Conservation (phyloP, 1,140 invertebrate genomes). For the Aricia agestis region DNA sequence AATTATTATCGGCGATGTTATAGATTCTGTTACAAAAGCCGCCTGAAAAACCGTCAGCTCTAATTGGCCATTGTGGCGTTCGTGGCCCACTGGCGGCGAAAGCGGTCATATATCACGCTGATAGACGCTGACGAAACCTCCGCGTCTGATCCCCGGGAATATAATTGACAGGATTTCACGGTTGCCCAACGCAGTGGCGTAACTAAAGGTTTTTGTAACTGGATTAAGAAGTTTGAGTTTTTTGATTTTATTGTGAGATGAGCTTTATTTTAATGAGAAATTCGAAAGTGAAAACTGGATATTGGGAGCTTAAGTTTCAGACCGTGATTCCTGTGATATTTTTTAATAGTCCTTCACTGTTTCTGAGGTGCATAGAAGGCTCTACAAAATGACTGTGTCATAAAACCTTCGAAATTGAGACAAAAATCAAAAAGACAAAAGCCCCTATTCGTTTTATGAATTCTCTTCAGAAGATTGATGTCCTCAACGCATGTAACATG, state of each 20-base stretch:
- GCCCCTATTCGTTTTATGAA: not conserved
- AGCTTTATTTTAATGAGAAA: too few species aligned
- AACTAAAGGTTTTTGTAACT: not conserved
- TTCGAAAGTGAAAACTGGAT: too few species aligned
- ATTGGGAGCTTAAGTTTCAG: too few species aligned
- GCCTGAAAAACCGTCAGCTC: slow-evolving; percentile 14
- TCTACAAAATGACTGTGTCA: too few species aligned
- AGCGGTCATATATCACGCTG: slow-evolving; percentile 51
- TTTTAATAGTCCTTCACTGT: too few species aligned
- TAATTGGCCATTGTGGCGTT: slow-evolving; percentile 19
- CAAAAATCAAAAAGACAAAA: too few species aligned
- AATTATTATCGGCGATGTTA: not conserved
- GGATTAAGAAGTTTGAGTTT: not conserved
- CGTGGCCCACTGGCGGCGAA: slow-evolving; percentile 30
- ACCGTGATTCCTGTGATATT: too few species aligned
- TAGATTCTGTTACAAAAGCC: not conserved
- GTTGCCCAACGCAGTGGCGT: slow-evolving; percentile 23
- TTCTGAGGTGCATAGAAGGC: too few species aligned
- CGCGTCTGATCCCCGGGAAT: slow-evolving; percentile 28
- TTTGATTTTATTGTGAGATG: not conserved
- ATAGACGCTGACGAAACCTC: slow-evolving; percentile 49
- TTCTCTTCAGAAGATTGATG: not conserved
- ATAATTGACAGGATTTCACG: slow-evolving; percentile 43
- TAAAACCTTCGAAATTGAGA: too few species aligned
- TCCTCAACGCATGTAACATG: not conserved